Percentiles rank a stretch among this genome's conserved stretches.
Evolutionary conservation across 2,797 vertebrate genomes (phyloP).

Genomic region (Micrastur ruficollis): DNA sequence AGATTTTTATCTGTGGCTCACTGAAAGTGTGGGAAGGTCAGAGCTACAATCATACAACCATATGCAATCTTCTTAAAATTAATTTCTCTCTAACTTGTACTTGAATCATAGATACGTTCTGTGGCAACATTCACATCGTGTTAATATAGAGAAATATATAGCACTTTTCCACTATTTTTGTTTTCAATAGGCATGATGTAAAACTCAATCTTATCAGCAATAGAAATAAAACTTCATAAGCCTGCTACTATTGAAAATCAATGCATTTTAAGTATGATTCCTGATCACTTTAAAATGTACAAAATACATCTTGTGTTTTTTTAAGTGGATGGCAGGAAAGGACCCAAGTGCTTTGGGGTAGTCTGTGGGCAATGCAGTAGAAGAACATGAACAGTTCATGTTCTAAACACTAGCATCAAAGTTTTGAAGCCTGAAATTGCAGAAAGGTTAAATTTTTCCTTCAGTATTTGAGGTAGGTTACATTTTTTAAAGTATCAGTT

Average conservation of each 20-base stretch:
- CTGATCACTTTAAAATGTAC: background rate
- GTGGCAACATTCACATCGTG: background rate
- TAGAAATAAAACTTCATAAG: background rate
- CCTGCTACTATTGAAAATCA: background rate
- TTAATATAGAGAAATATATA: background rate
- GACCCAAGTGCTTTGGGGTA: background rate
- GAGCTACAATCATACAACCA: background rate
- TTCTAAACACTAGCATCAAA: background rate
- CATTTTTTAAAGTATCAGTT: background rate
- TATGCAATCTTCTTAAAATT: background rate
- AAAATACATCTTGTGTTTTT: background rate
- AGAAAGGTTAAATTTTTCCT: background rate
- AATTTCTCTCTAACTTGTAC: background rate
- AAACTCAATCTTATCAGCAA: background rate
- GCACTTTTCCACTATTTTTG: background rate
- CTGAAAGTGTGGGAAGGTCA: background rate
- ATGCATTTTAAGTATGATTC: background rate
- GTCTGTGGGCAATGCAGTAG: background rate
- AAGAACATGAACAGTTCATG: background rate
- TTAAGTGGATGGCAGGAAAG: background rate
- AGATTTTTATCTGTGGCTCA: background rate
- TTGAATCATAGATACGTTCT: background rate
- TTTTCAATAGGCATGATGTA: background rate
- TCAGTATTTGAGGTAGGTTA: background rate
- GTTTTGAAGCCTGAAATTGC: background rate